A percentile compares a stretch with the other conserved stretches of the same genome.
Conservation (phyloP, 2,113 vertebrate species). For the Nyctereutes procyonoides region DNA sequence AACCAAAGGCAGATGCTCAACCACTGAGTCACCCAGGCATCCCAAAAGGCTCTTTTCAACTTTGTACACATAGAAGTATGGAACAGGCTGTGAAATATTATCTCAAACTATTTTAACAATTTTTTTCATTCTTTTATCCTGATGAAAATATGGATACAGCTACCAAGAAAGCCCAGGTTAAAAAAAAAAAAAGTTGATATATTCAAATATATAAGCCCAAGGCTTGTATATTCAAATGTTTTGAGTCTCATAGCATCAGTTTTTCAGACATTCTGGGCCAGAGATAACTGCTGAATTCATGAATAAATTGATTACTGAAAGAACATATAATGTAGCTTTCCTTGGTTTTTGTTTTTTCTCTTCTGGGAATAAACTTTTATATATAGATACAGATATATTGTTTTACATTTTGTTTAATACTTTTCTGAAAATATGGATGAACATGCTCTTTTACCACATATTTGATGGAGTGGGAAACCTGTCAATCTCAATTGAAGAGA, state of each 20-base stretch:
- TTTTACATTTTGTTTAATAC: not conserved
- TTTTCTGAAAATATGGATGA: not conserved
- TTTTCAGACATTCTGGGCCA: not conserved
- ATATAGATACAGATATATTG: not conserved
- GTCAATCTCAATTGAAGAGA: not conserved
- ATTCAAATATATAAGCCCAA: not conserved
- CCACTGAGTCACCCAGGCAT: no score
- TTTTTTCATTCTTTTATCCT: constrained; percentile 34
- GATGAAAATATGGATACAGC: not conserved
- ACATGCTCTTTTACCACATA: not conserved
- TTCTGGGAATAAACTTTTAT: not conserved
- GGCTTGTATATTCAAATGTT: not conserved
- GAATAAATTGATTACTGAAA: constrained; percentile 22
- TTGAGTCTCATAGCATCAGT: not conserved
- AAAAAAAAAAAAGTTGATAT: not conserved
- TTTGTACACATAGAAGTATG: not conserved
- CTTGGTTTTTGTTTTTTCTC: not conserved
- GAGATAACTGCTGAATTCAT: not conserved
- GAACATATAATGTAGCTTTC: not conserved
- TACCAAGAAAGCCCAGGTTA: not conserved
- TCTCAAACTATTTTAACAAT: not conserved
- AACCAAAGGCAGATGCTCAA: no score
- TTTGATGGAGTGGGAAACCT: not conserved
- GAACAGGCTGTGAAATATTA: not conserved
- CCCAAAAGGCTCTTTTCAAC: not conserved